Evolutionary conservation across 1,140 invertebrate species (phyloP), one percentile per base, ranked within the genome.

Genomic region (Drosophila lini): DNA sequence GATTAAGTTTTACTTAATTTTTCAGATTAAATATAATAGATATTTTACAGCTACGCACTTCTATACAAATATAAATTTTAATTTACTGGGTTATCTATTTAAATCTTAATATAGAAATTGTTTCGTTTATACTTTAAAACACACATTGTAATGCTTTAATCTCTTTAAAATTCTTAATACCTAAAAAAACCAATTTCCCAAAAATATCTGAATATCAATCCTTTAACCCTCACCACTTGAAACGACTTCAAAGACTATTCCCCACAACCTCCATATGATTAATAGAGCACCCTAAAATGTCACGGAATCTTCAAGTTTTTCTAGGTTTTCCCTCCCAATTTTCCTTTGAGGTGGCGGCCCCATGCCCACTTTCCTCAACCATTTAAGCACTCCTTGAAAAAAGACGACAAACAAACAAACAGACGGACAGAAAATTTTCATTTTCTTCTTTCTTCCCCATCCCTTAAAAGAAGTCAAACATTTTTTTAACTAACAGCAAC

Each of bases 401-500:
- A 32, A 52, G 36, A 68, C 48, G 34, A 53, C 50, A 47, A 70
- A 68, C 41, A 53, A 47, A 25, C 25, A 28, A 10, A 22, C 48
- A 44, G 10, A 22, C 7, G 32, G 11, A 44, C 32, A 56, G 53
- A 25, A 3, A 70, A 70, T 41, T 75, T 70, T 53, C 41, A 60
- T 63, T 77, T 84, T 75, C 9, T 22, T 53, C 3, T 42, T 60
- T 32, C 9, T 2, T 22, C 25, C 11, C 11, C 32, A 6, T 13
- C 4, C 41, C 42, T 58, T n/a, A 38, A 76, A 41, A 31, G 16
- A 77, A 69, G 65, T 48, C 52, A 77, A 69, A 78, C 68, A 77
- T 73, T 73, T 81, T 81, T 60, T 22, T 62, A 80, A 45, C 77
- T 61, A 77, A 74, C 61, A 55, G 47, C 64, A 73, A 71, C 62